Base-by-base conservation (phyloP, 2,113 vertebrate species). In the Podarcis raffonei region DNA sequence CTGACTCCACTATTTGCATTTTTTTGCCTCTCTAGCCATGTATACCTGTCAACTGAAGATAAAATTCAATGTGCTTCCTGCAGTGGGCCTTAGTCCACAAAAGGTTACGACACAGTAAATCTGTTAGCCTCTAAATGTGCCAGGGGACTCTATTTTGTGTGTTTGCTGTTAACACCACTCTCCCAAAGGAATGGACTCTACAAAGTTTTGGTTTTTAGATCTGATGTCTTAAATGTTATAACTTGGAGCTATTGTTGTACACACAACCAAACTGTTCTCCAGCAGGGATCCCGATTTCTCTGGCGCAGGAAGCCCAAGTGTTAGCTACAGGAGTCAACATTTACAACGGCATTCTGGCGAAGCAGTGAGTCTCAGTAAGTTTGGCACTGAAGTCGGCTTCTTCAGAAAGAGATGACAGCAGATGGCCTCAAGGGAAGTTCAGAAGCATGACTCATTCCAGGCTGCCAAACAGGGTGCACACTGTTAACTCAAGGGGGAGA, bases 391-490 rank as follows among this genome's bases (percentile, higher is more conserved):
- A 94, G 65, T 65, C 68, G 1, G 85, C 35, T 37, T 94, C 35
- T 87, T 86, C 0, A 12, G 89, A 90, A 90, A 84, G n/a, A 86
- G 72, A 71, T 57, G 92, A 90, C 89, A 93, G 91, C 82, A 91
- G 84, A 83, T 76, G 84, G 74, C 91, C 90, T 89, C 68, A 86
- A 79, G 88, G 93, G 89, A 65, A 81, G 65, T 86, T 39, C 22
- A 83, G 89, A 92, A 87, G 68, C 39, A 15, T 23, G 80, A 80
- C 3, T 83, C 85, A 85, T 35, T 81, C 77, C 8, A 0, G 32
- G 12, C 78, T 80, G 88, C 78, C 87, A 89, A 53, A 42, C 16
- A 27, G 6, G 84, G 72, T 89, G 53, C 66, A 4, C 0, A 11
- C 39, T 71, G 69, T 0, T 39, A 25, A 81, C n/a, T 72, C 85